Conservation (phyloP, 2,888 invertebrate species). For the Diarsia rubi region DNA sequence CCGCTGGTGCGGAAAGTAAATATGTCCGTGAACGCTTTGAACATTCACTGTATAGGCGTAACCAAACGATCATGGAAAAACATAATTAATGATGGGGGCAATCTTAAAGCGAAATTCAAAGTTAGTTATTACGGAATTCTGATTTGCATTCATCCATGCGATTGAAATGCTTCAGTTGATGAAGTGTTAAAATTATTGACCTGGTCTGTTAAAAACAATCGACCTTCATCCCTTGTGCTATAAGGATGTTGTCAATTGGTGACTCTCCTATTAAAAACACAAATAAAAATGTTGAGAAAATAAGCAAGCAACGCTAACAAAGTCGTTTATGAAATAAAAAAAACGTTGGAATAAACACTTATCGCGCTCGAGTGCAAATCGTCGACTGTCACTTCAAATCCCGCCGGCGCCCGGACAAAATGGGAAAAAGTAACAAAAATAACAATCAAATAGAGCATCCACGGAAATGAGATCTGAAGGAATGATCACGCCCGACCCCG, state of each 20-base stretch:
- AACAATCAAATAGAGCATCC: slow-evolving; percentile 91
- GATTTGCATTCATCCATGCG: background rate
- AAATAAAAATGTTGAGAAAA: slow-evolving; percentile 74
- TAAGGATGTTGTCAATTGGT: slow-evolving; percentile 41
- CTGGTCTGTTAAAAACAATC: background rate
- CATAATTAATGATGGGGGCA: slow-evolving; percentile 7
- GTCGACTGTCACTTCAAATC: slow-evolving; percentile 90
- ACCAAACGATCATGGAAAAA: slow-evolving; percentile 32
- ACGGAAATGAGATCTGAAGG: slow-evolving; percentile 90
- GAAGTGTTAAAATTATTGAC: background rate
- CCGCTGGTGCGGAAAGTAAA: slow-evolving; percentile 75
- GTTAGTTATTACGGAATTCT: background rate
- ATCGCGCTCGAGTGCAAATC: slow-evolving; percentile 89
- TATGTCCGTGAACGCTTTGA: slow-evolving; percentile 68
- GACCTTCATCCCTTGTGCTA: background rate
- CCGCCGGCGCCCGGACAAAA: slow-evolving; percentile 82
- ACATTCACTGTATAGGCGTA: slow-evolving; percentile 38
- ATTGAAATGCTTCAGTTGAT: background rate
- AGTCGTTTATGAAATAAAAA: slow-evolving; percentile 85
- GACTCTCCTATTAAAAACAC: slow-evolving; percentile 66
- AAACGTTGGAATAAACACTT: slow-evolving; percentile 88
- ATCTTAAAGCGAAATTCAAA: slow-evolving; percentile 19
- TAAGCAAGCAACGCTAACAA: slow-evolving; percentile 85
- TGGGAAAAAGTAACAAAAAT: slow-evolving; percentile 89
- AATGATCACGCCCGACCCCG: slow-evolving; percentile 90